A percentile compares a stretch with the other conserved stretches of the same genome.
These are phyloP conservation scores for Chloroclysta siterata DNA, from an alignment of 2,888 invertebrate species.

Conservation along the genomic window DNA sequence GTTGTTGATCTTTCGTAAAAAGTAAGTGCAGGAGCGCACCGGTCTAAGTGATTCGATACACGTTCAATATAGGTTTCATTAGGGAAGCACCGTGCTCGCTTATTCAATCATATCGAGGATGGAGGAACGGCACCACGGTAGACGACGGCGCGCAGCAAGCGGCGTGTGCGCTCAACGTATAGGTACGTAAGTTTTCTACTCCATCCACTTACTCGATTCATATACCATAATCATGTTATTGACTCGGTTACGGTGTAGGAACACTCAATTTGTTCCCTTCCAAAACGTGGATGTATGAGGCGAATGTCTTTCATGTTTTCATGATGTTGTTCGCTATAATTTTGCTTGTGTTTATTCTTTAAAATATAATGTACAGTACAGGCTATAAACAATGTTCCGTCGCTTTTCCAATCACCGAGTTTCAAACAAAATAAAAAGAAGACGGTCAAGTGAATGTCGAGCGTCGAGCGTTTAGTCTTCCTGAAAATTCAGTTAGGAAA, in stretches of 20 bases:
- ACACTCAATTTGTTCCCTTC: constrained; percentile 63
- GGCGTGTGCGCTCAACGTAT: constrained; percentile 43
- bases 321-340: background rate
- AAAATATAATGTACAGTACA: constrained; percentile 8
- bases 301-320: constrained; percentile 6
- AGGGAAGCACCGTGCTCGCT: constrained; percentile 74
- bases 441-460: constrained; percentile 36
- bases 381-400: constrained; percentile 30
- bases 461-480: constrained; percentile 34
- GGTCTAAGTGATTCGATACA: constrained; percentile 84
- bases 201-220: constrained; percentile 68
- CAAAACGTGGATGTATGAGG: constrained; percentile 3
- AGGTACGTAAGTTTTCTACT: constrained; percentile 48
- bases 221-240: constrained; percentile 75
- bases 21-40: constrained; percentile 78
- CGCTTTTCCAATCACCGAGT: constrained; percentile 38
- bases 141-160: constrained; percentile 49
- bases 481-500: constrained; percentile 40
- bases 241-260: constrained; percentile 66
- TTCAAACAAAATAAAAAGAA: constrained; percentile 40
- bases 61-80: constrained; percentile 84
- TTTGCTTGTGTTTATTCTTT: constrained; percentile 3
- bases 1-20: constrained; percentile 75
- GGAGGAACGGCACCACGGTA: constrained; percentile 30
- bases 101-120: constrained; percentile 81